Evolutionary conservation across 2,888 invertebrate species (phyloP).

Genomic region (Mythimna pallens): DNA sequence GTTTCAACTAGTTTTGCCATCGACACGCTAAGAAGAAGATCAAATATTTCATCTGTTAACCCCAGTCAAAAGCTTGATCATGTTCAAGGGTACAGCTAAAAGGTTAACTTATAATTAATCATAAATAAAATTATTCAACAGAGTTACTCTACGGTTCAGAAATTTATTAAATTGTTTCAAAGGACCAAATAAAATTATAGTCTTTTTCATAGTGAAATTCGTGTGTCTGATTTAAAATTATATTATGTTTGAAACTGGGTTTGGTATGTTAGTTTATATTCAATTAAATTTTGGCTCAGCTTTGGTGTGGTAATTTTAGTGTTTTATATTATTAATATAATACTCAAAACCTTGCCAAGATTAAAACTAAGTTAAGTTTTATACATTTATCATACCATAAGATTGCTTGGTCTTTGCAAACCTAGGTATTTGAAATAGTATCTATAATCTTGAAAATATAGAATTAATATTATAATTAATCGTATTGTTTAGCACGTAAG

Average conservation of each 20-base stretch:
- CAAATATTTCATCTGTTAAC: background rate
- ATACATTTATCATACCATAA: background rate
- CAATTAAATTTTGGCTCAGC: background rate
- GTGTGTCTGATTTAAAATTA: too few relatives aligned
- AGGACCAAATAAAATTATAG: background rate
- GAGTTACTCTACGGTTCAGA: too few relatives aligned
- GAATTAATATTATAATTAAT: too few relatives aligned
- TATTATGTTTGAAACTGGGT: background rate
- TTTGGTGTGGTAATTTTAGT: background rate
- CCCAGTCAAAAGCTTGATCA: constrained; percentile 12
- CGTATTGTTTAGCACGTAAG: background rate
- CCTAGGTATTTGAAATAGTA: constrained; percentile 7
- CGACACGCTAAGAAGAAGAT: too few relatives aligned
- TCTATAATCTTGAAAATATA: background rate
- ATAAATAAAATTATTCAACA: constrained; percentile 1
- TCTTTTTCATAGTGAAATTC: background rate
- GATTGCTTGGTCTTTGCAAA: background rate
- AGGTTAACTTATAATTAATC: background rate
- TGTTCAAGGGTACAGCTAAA: constrained; percentile 24
- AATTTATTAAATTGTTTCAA: background rate
- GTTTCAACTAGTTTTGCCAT: background rate
- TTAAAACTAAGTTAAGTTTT: constrained; percentile 7
- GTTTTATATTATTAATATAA: constrained; percentile 14
- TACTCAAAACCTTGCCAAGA: constrained; percentile 36
- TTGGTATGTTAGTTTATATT: background rate